A percentile compares a stretch with the other conserved stretches of the same genome.
Conservation (phyloP, 1,140 invertebrate species). For the Lucilia sericata region DNA sequence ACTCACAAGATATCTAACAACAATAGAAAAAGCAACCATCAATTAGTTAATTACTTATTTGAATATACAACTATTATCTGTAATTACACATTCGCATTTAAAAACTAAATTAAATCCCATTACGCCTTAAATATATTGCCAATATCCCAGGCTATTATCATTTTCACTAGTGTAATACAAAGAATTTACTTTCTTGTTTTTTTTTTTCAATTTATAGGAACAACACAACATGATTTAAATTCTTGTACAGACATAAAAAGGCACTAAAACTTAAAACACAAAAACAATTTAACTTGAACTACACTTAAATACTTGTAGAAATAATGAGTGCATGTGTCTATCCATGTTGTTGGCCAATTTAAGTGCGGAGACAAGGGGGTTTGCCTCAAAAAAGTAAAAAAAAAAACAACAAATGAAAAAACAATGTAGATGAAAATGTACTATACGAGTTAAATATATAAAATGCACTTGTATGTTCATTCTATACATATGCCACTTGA, state of each 20-base stretch:
- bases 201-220: too few relatives aligned
- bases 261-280: background rate
- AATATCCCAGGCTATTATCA: too few relatives aligned
- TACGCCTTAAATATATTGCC: too few relatives aligned
- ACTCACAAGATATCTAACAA: too few relatives aligned
- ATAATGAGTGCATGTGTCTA: slow-evolving; percentile 17
- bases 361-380: background rate
- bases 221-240: background rate
- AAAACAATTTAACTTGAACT: slow-evolving; percentile 28
- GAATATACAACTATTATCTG: too few relatives aligned
- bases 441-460: background rate
- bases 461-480: background rate
- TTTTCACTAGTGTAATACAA: too few relatives aligned
- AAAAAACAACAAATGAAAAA: background rate
- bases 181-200: too few relatives aligned
- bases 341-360: slow-evolving; percentile 4
- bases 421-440: background rate
- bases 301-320: slow-evolving; percentile 17
- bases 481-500: background rate
- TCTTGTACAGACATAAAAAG: background rate
- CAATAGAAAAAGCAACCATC: too few relatives aligned
- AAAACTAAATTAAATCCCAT: too few relatives aligned
- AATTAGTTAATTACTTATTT: too few relatives aligned
- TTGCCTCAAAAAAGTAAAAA: background rate
- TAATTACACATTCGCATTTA: too few relatives aligned